These are phyloP conservation scores for Mormyrus proboscirostris DNA, from an alignment of 2,797 vertebrate genomes.

Conservation along the genomic window DNA sequence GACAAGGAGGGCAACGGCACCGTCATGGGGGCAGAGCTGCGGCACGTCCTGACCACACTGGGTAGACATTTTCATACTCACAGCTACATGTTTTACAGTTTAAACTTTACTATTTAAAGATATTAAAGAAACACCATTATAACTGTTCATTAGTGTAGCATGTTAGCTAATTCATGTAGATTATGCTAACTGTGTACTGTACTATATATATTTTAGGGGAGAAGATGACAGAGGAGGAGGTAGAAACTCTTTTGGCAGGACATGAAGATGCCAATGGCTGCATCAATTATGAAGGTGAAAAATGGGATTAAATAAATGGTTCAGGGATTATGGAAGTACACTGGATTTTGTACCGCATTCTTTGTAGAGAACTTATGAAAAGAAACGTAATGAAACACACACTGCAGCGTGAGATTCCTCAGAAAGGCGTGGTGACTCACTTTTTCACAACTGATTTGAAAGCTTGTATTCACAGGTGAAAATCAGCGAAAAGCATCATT, in stretches of 20 bases:
- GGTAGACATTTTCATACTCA: conserved; percentile 52
- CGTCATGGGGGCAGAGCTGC: conserved; percentile 86
- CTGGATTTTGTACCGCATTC: background rate
- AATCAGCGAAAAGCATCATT: background rate
- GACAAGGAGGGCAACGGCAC: conserved; percentile 92
- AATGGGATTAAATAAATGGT: background rate
- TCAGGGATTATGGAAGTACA: background rate
- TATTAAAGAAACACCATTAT: background rate
- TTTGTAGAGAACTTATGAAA: conserved; percentile 6
- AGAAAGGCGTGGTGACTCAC: background rate
- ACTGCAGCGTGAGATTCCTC: background rate
- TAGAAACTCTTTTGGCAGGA: conserved; percentile 81
- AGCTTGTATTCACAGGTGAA: background rate
- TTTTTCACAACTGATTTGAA: background rate
- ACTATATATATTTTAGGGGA: conserved; percentile 61
- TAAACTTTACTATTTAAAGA: background rate
- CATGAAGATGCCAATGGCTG: conserved; percentile 91
- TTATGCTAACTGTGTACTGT: background rate
- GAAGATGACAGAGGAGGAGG: conserved; percentile 93
- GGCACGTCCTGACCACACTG: conserved; percentile 84
- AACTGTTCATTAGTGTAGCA: background rate
- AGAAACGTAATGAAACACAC: background rate
- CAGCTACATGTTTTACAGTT: background rate
- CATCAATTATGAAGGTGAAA: conserved; percentile 92
- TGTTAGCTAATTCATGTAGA: background rate